Conservation (phyloP, 1,140 invertebrate genomes). For the Saccostrea echinata region DNA sequence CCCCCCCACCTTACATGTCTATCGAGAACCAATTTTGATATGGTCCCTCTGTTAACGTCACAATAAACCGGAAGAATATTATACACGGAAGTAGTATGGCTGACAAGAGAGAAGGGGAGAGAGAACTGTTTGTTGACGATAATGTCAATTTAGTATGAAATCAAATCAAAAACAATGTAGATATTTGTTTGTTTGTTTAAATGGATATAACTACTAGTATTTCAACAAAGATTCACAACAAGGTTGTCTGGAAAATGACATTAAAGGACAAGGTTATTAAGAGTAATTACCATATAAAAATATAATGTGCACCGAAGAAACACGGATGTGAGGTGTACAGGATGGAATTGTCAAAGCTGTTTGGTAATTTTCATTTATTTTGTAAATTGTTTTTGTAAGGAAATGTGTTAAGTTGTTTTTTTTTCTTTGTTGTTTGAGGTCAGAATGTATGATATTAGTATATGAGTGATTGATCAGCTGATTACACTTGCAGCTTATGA, state of each 20-base stretch:
- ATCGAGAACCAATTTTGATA: not conserved
- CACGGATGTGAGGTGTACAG: not conserved
- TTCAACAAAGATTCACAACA: not conserved
- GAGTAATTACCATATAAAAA: not conserved
- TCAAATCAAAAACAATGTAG: not conserved
- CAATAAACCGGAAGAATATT: not conserved
- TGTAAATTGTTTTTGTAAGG: not conserved
- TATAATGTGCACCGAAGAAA: not conserved
- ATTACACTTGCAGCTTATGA: too few relatives aligned
- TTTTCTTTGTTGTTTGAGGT: too few relatives aligned
- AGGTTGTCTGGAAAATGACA: not conserved
- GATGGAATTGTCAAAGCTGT: not conserved
- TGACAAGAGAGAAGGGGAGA: not conserved
- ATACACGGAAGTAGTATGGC: slow-evolving; percentile 29
- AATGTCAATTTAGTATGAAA: slow-evolving; percentile 1
- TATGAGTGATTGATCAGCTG: too few relatives aligned
- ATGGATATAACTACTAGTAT: not conserved
- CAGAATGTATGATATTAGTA: too few relatives aligned
- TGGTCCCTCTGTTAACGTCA: not conserved
- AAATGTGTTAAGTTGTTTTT: too few relatives aligned
- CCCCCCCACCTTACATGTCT: too few relatives aligned
- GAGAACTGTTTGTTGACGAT: not conserved
- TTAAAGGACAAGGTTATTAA: not conserved
- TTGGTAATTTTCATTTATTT: not conserved
- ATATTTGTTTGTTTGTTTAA: not conserved